phyloP scores from a whole-genome alignment of 1,140 invertebrate species.

The Meloidogyne chitwoodi region DNA sequence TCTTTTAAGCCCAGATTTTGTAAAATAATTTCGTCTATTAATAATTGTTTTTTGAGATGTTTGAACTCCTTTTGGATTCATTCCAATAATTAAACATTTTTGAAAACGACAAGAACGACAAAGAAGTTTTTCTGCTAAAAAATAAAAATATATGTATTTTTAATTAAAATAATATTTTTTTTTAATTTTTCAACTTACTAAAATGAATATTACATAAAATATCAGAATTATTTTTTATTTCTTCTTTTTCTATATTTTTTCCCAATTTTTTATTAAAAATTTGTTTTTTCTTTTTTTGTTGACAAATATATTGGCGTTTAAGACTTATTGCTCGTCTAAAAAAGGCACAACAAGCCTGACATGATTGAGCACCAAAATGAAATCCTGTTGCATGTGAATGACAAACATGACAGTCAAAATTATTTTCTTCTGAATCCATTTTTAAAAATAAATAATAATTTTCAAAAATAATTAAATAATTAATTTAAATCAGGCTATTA shows the following conservation, averaged over 20 bases:
- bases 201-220: background rate
- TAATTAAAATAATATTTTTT: too few relatives aligned
- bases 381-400: conserved; percentile 47
- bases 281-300: background rate
- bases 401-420: conserved; percentile 38
- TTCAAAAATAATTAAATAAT: background rate
- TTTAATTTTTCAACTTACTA: background rate
- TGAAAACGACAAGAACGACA: conserved; percentile 42
- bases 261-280: background rate
- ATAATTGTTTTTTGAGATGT: conserved; percentile 13
- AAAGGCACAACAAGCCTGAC: conserved; percentile 43
- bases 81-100: conserved; percentile 43
- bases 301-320: conserved; percentile 29
- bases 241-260: background rate
- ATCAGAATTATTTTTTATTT: background rate
- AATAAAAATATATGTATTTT: background rate
- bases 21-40: conserved; percentile 44
- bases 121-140: conserved; percentile 31
- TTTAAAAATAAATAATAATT: background rate
- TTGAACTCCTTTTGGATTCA: conserved; percentile 33
- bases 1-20: conserved; percentile 48
- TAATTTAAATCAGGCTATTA: too few relatives aligned
- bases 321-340: conserved; percentile 38
- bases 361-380: conserved; percentile 46
- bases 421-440: background rate